Evolutionary conservation across 1,140 invertebrate species (phyloP), one percentile per base, ranked within the genome.

Genomic region (Alviniconcha marisindica): DNA sequence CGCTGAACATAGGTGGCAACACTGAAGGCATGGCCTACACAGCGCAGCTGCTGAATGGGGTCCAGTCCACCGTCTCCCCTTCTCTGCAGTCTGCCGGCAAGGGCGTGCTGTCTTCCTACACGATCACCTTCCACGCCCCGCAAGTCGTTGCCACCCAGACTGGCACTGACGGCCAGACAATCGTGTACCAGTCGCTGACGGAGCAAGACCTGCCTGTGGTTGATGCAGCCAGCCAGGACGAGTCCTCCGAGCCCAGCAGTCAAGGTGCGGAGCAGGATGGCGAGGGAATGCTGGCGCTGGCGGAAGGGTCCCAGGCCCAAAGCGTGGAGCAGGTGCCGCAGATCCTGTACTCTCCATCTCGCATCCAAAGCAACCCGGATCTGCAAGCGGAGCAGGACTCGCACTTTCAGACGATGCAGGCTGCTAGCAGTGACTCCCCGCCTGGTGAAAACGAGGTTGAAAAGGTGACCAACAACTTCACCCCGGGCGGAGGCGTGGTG

Each of bases 1-100:
- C 94, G 77, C 90, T 95, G 4, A 92, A 89, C 89, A 94, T 94
- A n/a, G 85, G 86, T 40, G 40, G 74, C 21, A 31, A 78, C 1
- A 69, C 44, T 38, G 66, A 84, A 48, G 63, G 40, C 56, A 38
- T 21, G 56, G 77, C 31, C n/a, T 42, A 73, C 44, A 63, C 77
- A 1, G 73, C 81, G 4, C 83, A 86, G 28, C 48, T 86, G 1
- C n/a, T 85, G 4, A 82, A 82, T 28, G 87, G 88, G 1, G 84
- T 89, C 15, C 87, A 91, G 69, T 87, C 85, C 5, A 88, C 87
- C 0, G 87, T 90, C 1, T 56, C 81, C 44, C 85, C 88, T n/a
- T 51, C 84, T 21, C 71, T 60, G 40, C 60, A 40, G 40, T 31
- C 51, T 4, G 38, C 82, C 15, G 81, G 63, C n/a, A 87, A 88